These are phyloP conservation scores for Coelopa frigida DNA, from an alignment of 1,140 invertebrate species.

Conservation along the genomic window DNA sequence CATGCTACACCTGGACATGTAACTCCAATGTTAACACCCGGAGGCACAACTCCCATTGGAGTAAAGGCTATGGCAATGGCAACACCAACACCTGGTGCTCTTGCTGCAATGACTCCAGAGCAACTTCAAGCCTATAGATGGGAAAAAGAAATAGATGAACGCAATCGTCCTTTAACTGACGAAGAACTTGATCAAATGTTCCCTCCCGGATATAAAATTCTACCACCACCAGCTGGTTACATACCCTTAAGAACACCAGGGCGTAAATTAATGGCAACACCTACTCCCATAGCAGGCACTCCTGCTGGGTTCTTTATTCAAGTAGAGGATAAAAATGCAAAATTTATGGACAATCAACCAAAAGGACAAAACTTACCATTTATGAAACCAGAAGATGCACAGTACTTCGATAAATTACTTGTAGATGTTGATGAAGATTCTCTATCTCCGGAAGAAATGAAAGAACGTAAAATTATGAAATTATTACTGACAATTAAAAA, in stretches of 20 bases:
- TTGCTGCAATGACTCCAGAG: constrained; percentile 97
- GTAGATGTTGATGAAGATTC: constrained; percentile 97
- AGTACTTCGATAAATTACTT: constrained; percentile 98
- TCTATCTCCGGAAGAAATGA: constrained; percentile 92
- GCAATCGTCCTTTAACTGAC: constrained; percentile 92
- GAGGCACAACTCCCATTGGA: constrained; percentile 82
- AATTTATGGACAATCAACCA: constrained; percentile 94
- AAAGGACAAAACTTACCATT: constrained; percentile 90
- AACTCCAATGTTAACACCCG: constrained; percentile 56
- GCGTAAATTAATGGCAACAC: constrained; percentile 93
- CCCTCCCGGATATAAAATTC: constrained; percentile 95
- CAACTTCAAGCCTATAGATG: constrained; percentile 97
- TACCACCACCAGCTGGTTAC: constrained; percentile 92
- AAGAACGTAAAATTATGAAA: constrained; percentile 99
- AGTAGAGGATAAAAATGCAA: constrained; percentile 70
- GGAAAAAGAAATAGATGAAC: constrained; percentile 97
- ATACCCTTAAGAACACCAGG: constrained; percentile 96
- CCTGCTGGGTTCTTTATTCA: constrained; percentile 96
- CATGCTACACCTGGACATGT: constrained; percentile 55
- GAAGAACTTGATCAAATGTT: constrained; percentile 97
- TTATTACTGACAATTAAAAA: constrained; percentile 98
- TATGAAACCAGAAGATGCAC: constrained; percentile 99
- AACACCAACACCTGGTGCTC: constrained; percentile 91
- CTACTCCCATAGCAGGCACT: constrained; percentile 90
- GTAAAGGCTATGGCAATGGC: constrained; percentile 96